Base-by-base conservation (phyloP, 1,140 invertebrate species). In the Trichonephila inaurata region DNA sequence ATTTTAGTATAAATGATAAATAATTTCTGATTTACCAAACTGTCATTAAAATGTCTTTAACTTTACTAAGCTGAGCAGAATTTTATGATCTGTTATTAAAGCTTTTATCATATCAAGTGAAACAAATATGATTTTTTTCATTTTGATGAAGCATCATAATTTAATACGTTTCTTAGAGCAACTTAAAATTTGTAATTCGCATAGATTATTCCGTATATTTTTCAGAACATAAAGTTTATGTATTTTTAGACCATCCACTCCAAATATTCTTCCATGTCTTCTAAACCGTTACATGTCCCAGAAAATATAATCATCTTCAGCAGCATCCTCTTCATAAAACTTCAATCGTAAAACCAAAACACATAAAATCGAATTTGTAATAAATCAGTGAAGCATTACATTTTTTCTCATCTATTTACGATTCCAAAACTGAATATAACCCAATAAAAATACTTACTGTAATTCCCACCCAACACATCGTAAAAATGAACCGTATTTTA, bases 381-480 rank as follows among this genome's bases (percentile, higher is more conserved):
- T 60, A 83, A 83, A 58, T 60, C 82, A 51, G 82, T 83, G 51
- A 83, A 51, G 58, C 51, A 83, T 83, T 83, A 24, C 28, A 51
- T 51, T 77, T 77, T 40, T 77, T 28, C 72, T 77, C 18, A 58
- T 19, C 82, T 58, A 44, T 83, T 83, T 83, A 83, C 28, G 82
- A 83, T 83, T 83, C 44, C 40, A 83, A 51, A 83, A 58, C 82
- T n/a, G 44, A 83, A 83, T 83, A 51, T 83, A 83, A 83, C 82
- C 44, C 19, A 83, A 77, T 83, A 83, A 83, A 83, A 60, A 58
- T 83, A 83, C 51, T 83, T n/a, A n/a, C 82, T 44, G 19, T 58
- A 51, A 58, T 83, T 51, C 51, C 21, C 82, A 24, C 44, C 82
- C 51, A 77, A 83, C 82, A 60, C 44, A 14, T 83, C 82, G 82